Conservation (phyloP, 2,888 invertebrate genomes). For the Sturmia bella region DNA sequence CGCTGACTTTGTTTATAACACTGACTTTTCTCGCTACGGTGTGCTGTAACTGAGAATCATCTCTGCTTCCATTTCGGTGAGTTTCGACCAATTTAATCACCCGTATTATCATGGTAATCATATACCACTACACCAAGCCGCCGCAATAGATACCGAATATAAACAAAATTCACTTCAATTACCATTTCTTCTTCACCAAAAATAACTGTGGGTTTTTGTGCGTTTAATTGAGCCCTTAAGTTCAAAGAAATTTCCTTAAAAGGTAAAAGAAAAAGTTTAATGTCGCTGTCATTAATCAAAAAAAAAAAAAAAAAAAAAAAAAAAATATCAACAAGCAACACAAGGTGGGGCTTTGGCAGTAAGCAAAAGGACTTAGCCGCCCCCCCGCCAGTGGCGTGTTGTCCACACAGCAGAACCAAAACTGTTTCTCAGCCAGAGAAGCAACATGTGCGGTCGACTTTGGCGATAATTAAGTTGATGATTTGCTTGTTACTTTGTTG, state of each 20-base stretch:
- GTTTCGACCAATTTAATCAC: too few relatives aligned
- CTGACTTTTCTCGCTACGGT: too few relatives aligned
- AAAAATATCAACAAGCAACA: not conserved
- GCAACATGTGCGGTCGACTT: slow-evolving; percentile 29
- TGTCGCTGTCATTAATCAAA: slow-evolving; percentile 60
- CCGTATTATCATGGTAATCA: too few relatives aligned
- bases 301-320: too few relatives aligned
- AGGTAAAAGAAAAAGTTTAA: slow-evolving; percentile 16
- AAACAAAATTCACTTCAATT: too few relatives aligned
- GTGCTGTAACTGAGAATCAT: too few relatives aligned
- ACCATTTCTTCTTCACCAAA: too few relatives aligned
- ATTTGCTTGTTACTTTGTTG: slow-evolving; percentile 11
- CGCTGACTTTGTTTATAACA: too few relatives aligned
- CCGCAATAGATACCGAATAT: too few relatives aligned
- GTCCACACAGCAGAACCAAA: not conserved
- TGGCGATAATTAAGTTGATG: slow-evolving; percentile 24
- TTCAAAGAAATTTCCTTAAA: slow-evolving; percentile 40
- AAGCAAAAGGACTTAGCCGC: not conserved
- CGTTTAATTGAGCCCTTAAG: slow-evolving; percentile 30
- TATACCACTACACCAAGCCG: too few relatives aligned
- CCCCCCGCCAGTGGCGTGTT: not conserved
- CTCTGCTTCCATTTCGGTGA: too few relatives aligned
- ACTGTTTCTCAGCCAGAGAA: not conserved
- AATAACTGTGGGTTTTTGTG: too few relatives aligned
- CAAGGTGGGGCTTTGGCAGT: not conserved